Evolutionary conservation across 2,888 invertebrate genomes (phyloP).

Genomic region (Cerastoderma edule): DNA sequence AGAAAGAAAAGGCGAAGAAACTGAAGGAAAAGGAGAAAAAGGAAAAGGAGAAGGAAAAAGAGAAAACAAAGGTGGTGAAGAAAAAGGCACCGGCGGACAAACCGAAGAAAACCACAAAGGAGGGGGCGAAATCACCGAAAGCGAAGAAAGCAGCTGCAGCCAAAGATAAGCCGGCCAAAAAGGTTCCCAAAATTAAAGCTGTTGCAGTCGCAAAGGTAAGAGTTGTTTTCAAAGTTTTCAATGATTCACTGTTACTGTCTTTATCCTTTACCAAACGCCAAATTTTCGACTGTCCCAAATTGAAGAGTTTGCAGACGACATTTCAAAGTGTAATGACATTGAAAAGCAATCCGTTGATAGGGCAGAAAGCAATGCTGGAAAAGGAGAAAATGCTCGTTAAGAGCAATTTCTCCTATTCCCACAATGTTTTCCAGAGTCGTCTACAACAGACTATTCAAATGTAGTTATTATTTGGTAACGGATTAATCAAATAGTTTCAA

Average conservation of each 20-base stretch:
- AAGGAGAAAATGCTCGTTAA: no score
- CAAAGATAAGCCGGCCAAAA: slow-evolving; percentile 17
- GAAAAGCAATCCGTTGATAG: no score
- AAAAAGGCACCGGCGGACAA: neutral
- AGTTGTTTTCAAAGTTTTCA: neutral
- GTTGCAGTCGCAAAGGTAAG: slow-evolving; percentile 25
- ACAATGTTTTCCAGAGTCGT: no score
- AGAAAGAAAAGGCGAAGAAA: slow-evolving; percentile 47
- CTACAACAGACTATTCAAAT: no score
- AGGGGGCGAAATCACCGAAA: slow-evolving; percentile 29
- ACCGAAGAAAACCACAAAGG: slow-evolving; percentile 8
- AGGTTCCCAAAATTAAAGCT: slow-evolving; percentile 32
- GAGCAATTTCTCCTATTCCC: no score
- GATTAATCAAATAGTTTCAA: no score
- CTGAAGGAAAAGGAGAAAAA: slow-evolving; percentile 47
- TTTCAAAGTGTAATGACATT: no score
- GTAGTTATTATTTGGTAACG: no score
- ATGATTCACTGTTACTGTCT: neutral
- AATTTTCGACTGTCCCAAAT: no score
- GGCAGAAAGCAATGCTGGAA: no score
- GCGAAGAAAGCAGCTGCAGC: slow-evolving; percentile 11
- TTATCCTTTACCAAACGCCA: neutral
- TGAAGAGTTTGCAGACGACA: no score
- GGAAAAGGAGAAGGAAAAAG: slow-evolving; percentile 39
- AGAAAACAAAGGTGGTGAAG: slow-evolving; percentile 40